Conservation (phyloP, 2,113 vertebrate species). For the Brachyhypopomus gauderio region DNA sequence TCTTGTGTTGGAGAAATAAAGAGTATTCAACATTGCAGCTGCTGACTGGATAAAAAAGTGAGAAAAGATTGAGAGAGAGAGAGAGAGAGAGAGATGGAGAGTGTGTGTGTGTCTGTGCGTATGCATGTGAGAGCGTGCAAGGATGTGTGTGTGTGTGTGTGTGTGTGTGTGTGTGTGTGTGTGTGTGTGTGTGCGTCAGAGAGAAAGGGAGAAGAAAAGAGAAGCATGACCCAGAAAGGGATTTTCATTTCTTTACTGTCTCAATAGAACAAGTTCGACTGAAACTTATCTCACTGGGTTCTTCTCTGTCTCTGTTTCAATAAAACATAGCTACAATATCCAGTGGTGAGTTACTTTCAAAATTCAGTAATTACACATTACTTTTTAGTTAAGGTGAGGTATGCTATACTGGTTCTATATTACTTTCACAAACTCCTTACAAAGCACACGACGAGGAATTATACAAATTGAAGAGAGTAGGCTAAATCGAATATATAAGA, state of each 20-base stretch:
- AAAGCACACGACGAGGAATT: too few relatives aligned
- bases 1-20: conserved; percentile 54
- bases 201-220: background rate
- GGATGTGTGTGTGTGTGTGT: background rate
- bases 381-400: too few relatives aligned
- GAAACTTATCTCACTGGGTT: background rate
- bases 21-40: conserved; percentile 64
- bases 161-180: background rate
- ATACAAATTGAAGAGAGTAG: too few relatives aligned
- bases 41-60: conserved; percentile 65
- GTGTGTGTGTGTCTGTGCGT: background rate
- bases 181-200: background rate
- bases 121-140: background rate
- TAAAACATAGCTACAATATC: too few relatives aligned
- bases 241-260: conserved; percentile 10
- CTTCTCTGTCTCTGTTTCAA: too few relatives aligned
- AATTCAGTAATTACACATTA: too few relatives aligned
- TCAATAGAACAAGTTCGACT: conserved; percentile 12
- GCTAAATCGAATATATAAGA: too few relatives aligned
- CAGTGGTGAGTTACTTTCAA: too few relatives aligned
- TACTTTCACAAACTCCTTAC: too few relatives aligned
- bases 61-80: conserved; percentile 10
- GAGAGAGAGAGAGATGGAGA: too few relatives aligned
- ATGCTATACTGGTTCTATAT: too few relatives aligned
- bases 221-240: conserved; percentile 39